These are phyloP conservation scores for Ophioderma brevispina DNA, from an alignment of 35 echinoderm and acorn worm species.

Conservation along the genomic window DNA sequence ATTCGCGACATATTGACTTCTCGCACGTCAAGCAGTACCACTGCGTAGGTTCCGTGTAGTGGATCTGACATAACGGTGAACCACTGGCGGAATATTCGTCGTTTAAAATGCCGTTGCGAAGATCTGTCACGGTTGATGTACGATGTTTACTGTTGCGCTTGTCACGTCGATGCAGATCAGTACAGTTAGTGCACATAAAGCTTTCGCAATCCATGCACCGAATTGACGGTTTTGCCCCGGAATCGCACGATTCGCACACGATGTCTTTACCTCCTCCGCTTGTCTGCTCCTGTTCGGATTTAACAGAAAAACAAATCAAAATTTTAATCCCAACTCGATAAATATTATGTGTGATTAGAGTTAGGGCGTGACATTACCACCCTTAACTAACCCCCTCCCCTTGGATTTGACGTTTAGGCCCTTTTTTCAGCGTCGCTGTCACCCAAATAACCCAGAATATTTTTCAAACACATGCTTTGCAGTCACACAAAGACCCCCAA, in stretches of 20 bases:
- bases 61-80: neutral
- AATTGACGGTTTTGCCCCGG: neutral
- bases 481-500: no score
- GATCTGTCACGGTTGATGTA: neutral
- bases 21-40: neutral
- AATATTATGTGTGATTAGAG: no score
- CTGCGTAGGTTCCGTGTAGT: neutral
- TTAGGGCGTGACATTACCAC: no score
- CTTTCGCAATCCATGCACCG: neutral
- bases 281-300: neutral
- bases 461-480: no score
- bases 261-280: neutral
- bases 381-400: no score
- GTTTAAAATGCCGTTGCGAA: neutral
- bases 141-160: neutral
- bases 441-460: no score
- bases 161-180: neutral
- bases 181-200: neutral
- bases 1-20: neutral
- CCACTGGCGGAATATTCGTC: neutral
- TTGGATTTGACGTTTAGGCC: no score
- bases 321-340: no score
- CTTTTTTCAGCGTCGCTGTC: no score
- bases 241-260: neutral
- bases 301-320: no score